Conservation (phyloP, 2,113 vertebrate species). For the Pleuronectes platessa region DNA sequence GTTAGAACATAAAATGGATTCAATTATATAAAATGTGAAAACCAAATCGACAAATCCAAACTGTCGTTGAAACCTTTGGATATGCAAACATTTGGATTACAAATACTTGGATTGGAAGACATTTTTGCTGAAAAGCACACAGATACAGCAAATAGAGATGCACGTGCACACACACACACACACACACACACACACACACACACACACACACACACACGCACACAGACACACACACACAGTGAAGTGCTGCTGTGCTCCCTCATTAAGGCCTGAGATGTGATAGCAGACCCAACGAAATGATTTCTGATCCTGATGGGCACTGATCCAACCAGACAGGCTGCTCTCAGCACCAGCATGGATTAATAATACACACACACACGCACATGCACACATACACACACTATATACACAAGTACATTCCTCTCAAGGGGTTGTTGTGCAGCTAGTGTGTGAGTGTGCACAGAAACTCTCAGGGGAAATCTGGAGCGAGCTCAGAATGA, state of each 20-base stretch:
- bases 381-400: background rate
- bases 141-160: background rate
- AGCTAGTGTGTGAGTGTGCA: conserved; percentile 39
- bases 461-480: conserved; percentile 40
- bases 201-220: no score
- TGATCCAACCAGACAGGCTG: conserved; percentile 71
- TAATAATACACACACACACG: conserved; percentile 43
- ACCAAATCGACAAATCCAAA: conserved; percentile 20
- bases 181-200: no score
- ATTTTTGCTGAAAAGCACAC: conserved; percentile 21
- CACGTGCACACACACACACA: background rate
- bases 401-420: conserved; percentile 2
- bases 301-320: conserved; percentile 76
- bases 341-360: conserved; percentile 66
- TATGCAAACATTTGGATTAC: conserved; percentile 11
- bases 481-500: conserved; percentile 51
- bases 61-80: background rate
- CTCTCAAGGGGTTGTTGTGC: conserved; percentile 39
- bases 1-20: no score
- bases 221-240: conserved; percentile 14
- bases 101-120: conserved; percentile 13
- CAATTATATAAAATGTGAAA: background rate
- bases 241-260: conserved; percentile 51
- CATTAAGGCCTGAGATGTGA: conserved; percentile 60
- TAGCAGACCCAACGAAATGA: conserved; percentile 54